phyloP scores from a whole-genome alignment of 53 echinoderm and acorn worm species.

The Luidia sarsii region DNA sequence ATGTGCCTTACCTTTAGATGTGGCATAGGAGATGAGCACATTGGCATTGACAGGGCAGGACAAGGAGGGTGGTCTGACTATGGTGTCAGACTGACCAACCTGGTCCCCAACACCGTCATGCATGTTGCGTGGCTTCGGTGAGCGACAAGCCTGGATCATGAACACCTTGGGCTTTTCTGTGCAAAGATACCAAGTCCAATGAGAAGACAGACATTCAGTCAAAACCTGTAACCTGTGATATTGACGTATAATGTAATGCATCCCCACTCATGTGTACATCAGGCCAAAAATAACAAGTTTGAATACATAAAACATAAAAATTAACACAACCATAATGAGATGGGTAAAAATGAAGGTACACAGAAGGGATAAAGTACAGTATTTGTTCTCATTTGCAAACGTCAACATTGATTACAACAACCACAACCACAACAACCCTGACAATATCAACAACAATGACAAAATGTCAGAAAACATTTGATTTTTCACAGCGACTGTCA shows the following conservation, averaged over 20 bases:
- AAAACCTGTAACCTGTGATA: neutral
- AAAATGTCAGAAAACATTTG: too few relatives aligned
- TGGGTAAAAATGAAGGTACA: too few relatives aligned
- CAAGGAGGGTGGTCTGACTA: neutral
- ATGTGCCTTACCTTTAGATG: constrained; percentile 61
- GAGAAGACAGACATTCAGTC: neutral
- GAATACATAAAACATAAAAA: neutral
- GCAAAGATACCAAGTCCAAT: neutral
- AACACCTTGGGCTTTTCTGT: constrained; percentile 87
- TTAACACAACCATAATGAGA: neutral
- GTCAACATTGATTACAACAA: too few relatives aligned
- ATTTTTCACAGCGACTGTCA: too few relatives aligned
- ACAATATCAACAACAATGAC: too few relatives aligned
- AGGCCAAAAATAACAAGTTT: neutral
- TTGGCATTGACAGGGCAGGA: constrained; percentile 79
- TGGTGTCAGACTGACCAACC: neutral
- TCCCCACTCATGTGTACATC: neutral
- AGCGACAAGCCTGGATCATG: constrained; percentile 78
- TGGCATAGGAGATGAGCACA: constrained; percentile 73
- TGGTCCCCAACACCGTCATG: constrained; percentile 1
- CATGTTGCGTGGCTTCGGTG: neutral
- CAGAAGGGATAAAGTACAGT: too few relatives aligned
- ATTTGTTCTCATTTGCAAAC: too few relatives aligned
- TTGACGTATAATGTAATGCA: neutral
- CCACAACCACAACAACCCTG: too few relatives aligned